phyloP scores from a whole-genome alignment of 2,888 invertebrate genomes.

The Hermodice carunculata region DNA sequence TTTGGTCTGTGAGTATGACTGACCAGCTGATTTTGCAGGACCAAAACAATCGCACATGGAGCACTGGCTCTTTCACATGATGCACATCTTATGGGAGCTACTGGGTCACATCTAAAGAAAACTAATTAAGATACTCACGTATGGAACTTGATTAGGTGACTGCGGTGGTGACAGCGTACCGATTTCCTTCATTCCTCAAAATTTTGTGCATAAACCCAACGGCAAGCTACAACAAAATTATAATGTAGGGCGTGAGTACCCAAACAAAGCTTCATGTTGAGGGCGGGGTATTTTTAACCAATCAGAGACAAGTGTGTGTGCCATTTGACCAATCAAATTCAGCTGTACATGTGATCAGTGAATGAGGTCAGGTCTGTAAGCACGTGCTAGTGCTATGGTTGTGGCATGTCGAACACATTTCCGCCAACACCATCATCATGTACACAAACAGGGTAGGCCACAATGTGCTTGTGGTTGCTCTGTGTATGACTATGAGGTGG shows the following conservation, averaged over 20 bases:
- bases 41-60: no score
- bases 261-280: constrained; percentile 5
- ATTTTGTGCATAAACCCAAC: background rate
- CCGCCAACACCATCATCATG: no score
- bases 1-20: no score
- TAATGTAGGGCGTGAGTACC: background rate
- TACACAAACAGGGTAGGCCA: no score
- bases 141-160: background rate
- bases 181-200: constrained; percentile 4
- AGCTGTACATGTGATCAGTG: constrained; percentile 17
- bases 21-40: no score
- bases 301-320: background rate
- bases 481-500: no score
- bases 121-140: constrained; percentile 2
- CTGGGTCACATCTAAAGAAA: no score
- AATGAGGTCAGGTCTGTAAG: constrained; percentile 15
- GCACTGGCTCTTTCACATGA: no score
- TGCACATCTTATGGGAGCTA: no score
- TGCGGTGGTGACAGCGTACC: background rate
- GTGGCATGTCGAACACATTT: constrained; percentile 11
- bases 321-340: constrained; percentile 11
- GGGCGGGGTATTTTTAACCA: constrained; percentile 13
- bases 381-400: constrained; percentile 14
- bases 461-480: no score
- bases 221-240: constrained; percentile 11